These are phyloP conservation scores for Hippopotamus amphibius DNA, from an alignment of 2,113 vertebrate genomes.

Conservation along the genomic window DNA sequence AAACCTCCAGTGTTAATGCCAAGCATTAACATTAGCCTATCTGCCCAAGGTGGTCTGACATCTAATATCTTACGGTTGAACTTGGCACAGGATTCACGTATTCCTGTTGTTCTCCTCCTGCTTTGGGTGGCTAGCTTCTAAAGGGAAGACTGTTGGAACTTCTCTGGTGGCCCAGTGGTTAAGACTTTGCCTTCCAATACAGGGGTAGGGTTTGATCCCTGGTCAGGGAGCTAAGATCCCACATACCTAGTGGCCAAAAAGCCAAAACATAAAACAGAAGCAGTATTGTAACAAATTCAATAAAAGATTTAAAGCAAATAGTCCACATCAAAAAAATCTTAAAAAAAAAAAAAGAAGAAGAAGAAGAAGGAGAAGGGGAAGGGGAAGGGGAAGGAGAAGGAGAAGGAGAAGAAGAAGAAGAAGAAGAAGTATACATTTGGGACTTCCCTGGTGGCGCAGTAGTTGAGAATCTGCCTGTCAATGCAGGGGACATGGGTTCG, in stretches of 20 bases:
- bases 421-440: too few species aligned
- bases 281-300: too few species aligned
- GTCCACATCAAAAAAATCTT: too few species aligned
- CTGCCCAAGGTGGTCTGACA: background rate
- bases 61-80: background rate
- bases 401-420: too few species aligned
- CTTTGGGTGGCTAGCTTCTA: background rate
- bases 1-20: conserved; percentile 7
- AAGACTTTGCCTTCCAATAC: background rate
- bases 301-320: too few species aligned
- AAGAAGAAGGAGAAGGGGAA: too few species aligned
- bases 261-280: too few species aligned
- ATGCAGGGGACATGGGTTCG: too few species aligned
- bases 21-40: background rate
- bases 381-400: too few species aligned
- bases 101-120: background rate
- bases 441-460: too few species aligned
- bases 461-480: too few species aligned
- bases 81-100: background rate
- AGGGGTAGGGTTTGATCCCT: background rate
- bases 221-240: background rate
- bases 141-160: background rate
- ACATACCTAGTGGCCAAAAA: background rate
- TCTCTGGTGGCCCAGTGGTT: background rate
- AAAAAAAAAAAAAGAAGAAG: too few species aligned